Conservation (phyloP, 35 echinoderm and acorn worm species). For the Ptychodera flava region DNA sequence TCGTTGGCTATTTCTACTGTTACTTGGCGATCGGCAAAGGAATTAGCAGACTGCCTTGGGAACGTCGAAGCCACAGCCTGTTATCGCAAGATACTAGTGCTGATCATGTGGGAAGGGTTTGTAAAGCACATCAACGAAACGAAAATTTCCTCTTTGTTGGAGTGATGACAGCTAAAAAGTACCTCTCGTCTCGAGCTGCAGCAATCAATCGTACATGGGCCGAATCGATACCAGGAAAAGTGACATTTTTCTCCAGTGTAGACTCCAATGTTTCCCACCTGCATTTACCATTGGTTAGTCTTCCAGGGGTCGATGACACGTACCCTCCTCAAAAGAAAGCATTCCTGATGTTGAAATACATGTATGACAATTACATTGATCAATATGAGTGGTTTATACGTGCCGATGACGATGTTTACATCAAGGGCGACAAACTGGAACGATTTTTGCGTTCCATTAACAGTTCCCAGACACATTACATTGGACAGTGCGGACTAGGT, state of each 20-base stretch:
- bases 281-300: background rate
- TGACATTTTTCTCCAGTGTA: background rate
- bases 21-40: too few species aligned
- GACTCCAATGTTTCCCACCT: background rate
- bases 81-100: too few species aligned
- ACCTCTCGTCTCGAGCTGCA: background rate
- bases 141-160: background rate
- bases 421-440: background rate
- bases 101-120: too few species aligned
- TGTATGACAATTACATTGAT: background rate
- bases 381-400: background rate
- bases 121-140: constrained; percentile 9
- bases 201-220: background rate
- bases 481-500: background rate
- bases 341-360: background rate
- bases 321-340: background rate
- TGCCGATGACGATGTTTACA: background rate
- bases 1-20: too few species aligned
- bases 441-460: background rate
- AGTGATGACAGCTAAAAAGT: background rate
- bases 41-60: too few species aligned
- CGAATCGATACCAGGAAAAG: background rate
- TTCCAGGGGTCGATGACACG: background rate
- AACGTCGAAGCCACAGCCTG: too few species aligned
- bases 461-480: background rate